Evolutionary conservation across 2,888 invertebrate genomes (phyloP), one percentile per base, ranked within the genome.

Genomic region (Pocota personata): DNA sequence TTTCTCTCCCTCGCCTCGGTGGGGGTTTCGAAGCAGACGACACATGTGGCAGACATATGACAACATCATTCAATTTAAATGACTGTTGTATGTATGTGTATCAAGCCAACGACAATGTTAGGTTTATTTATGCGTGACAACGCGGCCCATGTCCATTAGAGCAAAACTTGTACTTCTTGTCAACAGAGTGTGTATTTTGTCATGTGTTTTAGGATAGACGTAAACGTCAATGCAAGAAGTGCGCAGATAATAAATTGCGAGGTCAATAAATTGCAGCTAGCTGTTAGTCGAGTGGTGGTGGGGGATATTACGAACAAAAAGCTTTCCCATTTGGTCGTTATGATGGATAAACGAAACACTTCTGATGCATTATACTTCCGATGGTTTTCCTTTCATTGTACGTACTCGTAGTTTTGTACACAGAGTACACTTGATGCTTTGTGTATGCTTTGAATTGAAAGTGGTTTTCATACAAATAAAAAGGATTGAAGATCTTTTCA

Each of bases 301-400:
- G 3, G 40, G 40, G 40, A 6, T 40, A 37, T 37, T 37, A 1
- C 12, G n/a, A 37, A 12, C 14, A 19, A 66, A 46, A 66, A 57
- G 57, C 46, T n/a, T n/a, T 66, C 35, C 48, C 50, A 50, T 66
- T 64, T 46, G 60, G 6, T 19, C 40, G 27, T 10, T 16, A 16
- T 40, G 14, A 40, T 37, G 27, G 64, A 32, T 40, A 55, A 21
- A 64, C 14, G 48, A 57, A 57, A 37, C 67, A 76, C 76, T 76
- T 66, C 27, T 16, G 76, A 57, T 67, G 57, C 66, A 66, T 57
- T 58, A 50, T 37, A 46, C 35, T 50, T 71, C 35, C 40, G 32
- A 58, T 21, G 32, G 21, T 55, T 12, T n/a, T 40, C 40, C 40
- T 40, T 52, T 52, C 5, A 27, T 30, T 52, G n/a, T 52, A 10